phyloP scores from a whole-genome alignment of 2,797 vertebrate genomes.

The Coluber constrictor region DNA sequence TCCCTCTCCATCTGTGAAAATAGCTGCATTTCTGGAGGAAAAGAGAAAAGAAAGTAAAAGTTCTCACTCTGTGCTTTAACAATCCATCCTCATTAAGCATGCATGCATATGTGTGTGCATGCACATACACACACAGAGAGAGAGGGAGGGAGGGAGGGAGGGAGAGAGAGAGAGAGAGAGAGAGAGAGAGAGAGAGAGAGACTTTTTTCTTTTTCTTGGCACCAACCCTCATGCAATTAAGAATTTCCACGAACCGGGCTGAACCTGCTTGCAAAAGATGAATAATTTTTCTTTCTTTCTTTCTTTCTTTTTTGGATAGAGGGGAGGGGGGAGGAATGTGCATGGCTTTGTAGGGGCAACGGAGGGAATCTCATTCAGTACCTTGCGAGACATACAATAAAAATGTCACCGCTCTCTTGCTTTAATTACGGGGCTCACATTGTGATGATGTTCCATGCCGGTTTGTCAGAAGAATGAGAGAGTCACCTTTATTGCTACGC shows the following conservation, averaged over 20 bases:
- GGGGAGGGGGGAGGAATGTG: neutral
- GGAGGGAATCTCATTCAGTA: slow-evolving; percentile 50
- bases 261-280: slow-evolving; percentile 51
- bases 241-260: slow-evolving; percentile 51
- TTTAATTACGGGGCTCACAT: slow-evolving; percentile 61
- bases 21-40: neutral
- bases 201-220: slow-evolving; percentile 1
- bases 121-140: too few species aligned
- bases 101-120: too few species aligned
- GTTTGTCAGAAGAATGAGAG: slow-evolving; percentile 59
- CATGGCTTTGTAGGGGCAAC: neutral
- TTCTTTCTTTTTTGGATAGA: too few species aligned
- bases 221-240: slow-evolving; percentile 42
- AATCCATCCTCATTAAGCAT: neutral
- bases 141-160: too few species aligned
- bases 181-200: too few species aligned
- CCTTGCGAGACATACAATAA: slow-evolving; percentile 55
- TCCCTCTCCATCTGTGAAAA: neutral
- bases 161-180: too few species aligned
- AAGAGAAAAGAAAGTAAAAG: neutral
- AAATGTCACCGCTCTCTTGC: slow-evolving; percentile 57
- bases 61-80: neutral
- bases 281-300: slow-evolving; percentile 35
- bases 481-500: slow-evolving; percentile 53
- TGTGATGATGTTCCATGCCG: slow-evolving; percentile 58